Percentiles rank a stretch among this genome's conserved stretches.
phyloP scores from a whole-genome alignment of 1,140 invertebrate species.

The Drosophila novamexicana region DNA sequence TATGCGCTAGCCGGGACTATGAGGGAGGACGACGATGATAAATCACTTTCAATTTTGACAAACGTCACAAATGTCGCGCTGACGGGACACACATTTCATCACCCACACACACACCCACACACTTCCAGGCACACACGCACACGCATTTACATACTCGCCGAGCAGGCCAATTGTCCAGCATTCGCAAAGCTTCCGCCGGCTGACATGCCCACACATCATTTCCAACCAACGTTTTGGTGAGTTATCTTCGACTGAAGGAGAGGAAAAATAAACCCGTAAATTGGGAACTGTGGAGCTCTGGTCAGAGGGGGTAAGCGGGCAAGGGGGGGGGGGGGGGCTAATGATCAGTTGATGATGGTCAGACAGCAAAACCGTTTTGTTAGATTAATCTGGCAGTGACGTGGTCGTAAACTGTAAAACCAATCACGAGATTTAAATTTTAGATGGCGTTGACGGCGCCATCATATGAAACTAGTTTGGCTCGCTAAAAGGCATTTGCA shows the following conservation, averaged over 20 bases:
- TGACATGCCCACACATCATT: slow-evolving; percentile 44
- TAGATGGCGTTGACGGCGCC: background rate
- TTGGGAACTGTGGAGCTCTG: slow-evolving; percentile 4
- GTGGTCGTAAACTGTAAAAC: background rate
- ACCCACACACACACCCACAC: slow-evolving; percentile 24
- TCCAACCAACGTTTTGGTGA: slow-evolving; percentile 27
- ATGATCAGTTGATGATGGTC: slow-evolving; percentile 28
- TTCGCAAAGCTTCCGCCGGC: slow-evolving; percentile 1
- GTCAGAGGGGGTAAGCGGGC: background rate
- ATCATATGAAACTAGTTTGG: background rate
- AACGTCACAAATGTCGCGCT: slow-evolving; percentile 74
- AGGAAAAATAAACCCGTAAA: background rate
- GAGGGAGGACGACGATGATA: slow-evolving; percentile 56
- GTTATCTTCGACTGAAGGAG: slow-evolving; percentile 12
- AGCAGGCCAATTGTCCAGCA: slow-evolving; percentile 18
- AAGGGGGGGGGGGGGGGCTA: slow-evolving; percentile 2
- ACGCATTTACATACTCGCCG: slow-evolving; percentile 30
- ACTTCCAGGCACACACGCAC: slow-evolving; percentile 18
- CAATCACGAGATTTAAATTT: slow-evolving; percentile 10
- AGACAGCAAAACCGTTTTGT: slow-evolving; percentile 20
- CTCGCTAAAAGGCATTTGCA: background rate
- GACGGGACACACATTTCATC: slow-evolving; percentile 60
- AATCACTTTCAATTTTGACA: slow-evolving; percentile 81
- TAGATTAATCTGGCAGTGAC: slow-evolving; percentile 20
- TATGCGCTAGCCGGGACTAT: slow-evolving; percentile 39